Conservation (phyloP, 2,113 vertebrate species). For the Dipodomys spectabilis region DNA sequence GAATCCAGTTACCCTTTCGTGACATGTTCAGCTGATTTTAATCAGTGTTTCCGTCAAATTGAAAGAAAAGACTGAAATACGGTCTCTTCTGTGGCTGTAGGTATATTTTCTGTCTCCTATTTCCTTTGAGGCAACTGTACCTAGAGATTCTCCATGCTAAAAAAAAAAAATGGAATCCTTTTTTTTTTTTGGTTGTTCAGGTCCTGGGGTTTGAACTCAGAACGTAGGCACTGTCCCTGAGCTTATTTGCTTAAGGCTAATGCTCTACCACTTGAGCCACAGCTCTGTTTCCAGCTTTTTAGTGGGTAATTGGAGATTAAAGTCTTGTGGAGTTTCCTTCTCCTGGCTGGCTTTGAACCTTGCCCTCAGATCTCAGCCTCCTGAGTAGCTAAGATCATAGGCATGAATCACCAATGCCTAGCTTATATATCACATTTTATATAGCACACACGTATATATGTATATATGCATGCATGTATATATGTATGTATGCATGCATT, state of each 20-base stretch:
- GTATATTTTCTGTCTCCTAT: constrained; percentile 6
- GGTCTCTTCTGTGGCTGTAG: constrained; percentile 39
- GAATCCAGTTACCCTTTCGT: constrained; percentile 79
- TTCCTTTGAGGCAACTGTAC: not conserved
- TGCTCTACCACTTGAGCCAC: too few species aligned
- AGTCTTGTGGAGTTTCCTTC: not conserved
- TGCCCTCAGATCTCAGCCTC: not conserved
- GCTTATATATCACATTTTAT: too few species aligned
- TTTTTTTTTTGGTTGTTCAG: not conserved
- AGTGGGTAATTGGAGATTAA: too few species aligned
- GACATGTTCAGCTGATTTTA: constrained; percentile 77
- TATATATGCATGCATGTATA: too few species aligned
- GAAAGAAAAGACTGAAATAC: constrained; percentile 69
- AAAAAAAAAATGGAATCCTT: not conserved
- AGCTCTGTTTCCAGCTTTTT: too few species aligned
- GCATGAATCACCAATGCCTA: too few species aligned
- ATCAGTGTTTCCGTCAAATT: constrained; percentile 79
- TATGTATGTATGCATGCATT: too few species aligned
- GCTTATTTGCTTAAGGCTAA: too few species aligned
- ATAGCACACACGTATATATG: too few species aligned
- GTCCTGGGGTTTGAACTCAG: not conserved
- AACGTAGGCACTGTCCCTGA: too few species aligned
- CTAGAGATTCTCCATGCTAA: not conserved
- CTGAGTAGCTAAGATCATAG: too few species aligned
- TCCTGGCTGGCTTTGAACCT: not conserved